Evolutionary conservation across 2,888 invertebrate species (phyloP), one percentile per base, ranked within the genome.

Genomic region (Oscheius sp.): DNA sequence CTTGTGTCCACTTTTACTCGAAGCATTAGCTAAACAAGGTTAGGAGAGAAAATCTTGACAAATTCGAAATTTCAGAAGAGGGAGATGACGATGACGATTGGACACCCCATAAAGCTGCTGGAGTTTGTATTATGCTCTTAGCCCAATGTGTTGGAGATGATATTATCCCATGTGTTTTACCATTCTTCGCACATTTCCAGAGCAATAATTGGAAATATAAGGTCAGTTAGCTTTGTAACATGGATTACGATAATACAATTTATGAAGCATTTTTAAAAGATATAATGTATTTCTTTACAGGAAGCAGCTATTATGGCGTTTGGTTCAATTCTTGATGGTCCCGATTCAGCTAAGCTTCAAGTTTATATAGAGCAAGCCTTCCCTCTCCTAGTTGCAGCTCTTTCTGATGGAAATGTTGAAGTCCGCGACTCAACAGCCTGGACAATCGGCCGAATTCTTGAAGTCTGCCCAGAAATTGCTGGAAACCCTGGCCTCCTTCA

Each of bases 281-380:
- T n/a, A n/a, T n/a, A n/a, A n/a, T n/a, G n/a, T n/a, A n/a, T n/a
- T n/a, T n/a, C n/a, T 25, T 8, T 64, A 23, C 50, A 73, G 74
- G 98, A 99, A 88, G 98, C 97, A 3, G 96, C 98, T 0, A 91
- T 98, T 15, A 98, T 98, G 97, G 95, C 96, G 0, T 98, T 98
- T 87, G 98, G 96, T 55, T 90, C 90, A 2, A 93, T 96, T 78
- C 89, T 95, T 71, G 95, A 96, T 76, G 97, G 97, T 0, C 91
- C 98, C 23, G 94, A 96, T 84, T 90, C 91, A 0, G 91, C 90
- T 53, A 93, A 93, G 1, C 89, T 98, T 66, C 94, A 94, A 87
- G 93, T 94, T 0, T 89, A 98, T 58, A 96, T 97, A 0, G 95
- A 96, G 87, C 93, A 96, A 87, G 97, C 97, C 0, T 93, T 99